Percentiles rank a stretch among this genome's conserved stretches.
Conservation (phyloP, 2,797 vertebrate species). For the Acrossocheilus wenchowensis region DNA sequence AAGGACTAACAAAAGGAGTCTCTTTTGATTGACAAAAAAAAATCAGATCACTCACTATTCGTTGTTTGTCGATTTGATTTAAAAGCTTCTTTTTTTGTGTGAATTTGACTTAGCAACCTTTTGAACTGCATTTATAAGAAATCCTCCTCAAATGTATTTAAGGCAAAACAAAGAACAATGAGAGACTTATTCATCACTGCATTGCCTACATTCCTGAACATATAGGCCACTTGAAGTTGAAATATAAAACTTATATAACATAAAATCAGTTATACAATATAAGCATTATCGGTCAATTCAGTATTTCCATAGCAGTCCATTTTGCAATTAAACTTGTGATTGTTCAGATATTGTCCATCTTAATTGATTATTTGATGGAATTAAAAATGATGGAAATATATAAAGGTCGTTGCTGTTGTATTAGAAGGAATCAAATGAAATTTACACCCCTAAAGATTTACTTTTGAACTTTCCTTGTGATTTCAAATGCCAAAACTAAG, state of each 20-base stretch:
- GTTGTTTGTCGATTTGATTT: background rate
- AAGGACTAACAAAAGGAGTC: background rate
- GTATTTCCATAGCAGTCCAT: background rate
- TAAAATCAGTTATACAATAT: background rate
- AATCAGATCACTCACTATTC: background rate
- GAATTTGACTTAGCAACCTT: background rate
- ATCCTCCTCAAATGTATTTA: background rate
- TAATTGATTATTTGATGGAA: background rate
- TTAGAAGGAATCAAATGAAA: background rate
- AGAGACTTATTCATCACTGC: background rate
- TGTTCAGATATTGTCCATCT: background rate
- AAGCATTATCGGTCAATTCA: background rate
- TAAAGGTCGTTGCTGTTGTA: background rate
- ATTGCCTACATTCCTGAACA: background rate
- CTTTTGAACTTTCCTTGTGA: background rate
- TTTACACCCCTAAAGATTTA: background rate
- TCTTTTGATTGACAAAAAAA: background rate
- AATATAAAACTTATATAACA: background rate
- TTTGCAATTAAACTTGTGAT: background rate
- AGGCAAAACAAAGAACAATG: constrained; percentile 5
- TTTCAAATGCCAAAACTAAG: background rate
- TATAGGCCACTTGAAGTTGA: background rate
- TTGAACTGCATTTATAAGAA: background rate
- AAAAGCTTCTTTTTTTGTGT: background rate
- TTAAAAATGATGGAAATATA: background rate